These are phyloP conservation scores for Equus przewalskii DNA, from an alignment of 2,113 vertebrate genomes.

Conservation along the genomic window DNA sequence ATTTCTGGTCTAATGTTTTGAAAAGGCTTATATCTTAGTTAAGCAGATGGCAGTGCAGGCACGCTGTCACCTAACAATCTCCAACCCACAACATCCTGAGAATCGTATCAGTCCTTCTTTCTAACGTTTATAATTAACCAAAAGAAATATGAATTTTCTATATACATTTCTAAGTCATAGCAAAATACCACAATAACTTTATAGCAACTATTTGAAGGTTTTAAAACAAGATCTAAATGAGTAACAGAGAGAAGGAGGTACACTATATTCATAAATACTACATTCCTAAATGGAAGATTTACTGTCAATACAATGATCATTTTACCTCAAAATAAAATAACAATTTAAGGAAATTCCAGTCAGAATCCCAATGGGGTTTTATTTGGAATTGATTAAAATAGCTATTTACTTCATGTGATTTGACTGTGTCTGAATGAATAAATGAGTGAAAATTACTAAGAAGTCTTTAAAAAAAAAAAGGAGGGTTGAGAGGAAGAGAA, in stretches of 20 bases:
- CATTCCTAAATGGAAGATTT: background rate
- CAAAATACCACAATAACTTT: background rate
- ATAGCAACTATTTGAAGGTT: background rate
- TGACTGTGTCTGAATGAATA: background rate
- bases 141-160: background rate
- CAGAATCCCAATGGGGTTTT: background rate
- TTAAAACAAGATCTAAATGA: constrained; percentile 17
- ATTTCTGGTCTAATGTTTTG: constrained; percentile 38
- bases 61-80: background rate
- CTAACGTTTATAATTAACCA: constrained; percentile 43
- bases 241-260: background rate
- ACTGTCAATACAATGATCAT: background rate
- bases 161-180: background rate
- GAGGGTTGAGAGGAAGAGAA: background rate
- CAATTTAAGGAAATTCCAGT: background rate
- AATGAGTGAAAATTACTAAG: background rate
- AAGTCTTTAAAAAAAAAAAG: background rate
- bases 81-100: background rate
- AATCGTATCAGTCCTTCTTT: background rate
- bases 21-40: constrained; percentile 20
- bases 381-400: constrained; percentile 9
- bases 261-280: background rate
- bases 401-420: background rate
- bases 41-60: background rate
- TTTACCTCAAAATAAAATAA: constrained; percentile 10